These are phyloP conservation scores for Callaeas wilsoni DNA, from an alignment of 2,113 vertebrate genomes.

Conservation along the genomic window DNA sequence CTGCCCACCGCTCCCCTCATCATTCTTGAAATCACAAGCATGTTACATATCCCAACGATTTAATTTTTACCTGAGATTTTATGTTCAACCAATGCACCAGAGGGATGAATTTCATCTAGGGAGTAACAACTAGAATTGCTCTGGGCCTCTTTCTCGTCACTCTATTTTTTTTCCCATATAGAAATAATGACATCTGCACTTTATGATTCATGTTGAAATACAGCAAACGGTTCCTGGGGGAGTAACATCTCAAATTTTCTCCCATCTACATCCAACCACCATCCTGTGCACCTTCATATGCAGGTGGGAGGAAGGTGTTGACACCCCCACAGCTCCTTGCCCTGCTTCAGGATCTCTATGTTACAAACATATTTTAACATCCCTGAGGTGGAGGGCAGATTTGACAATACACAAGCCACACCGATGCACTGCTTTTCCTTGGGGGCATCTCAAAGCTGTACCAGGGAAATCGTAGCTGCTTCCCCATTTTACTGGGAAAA, in stretches of 20 bases:
- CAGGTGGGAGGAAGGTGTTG: neutral
- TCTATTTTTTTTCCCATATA: neutral
- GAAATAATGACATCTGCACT: neutral
- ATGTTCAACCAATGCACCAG: neutral
- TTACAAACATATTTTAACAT: neutral
- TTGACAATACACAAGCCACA: neutral
- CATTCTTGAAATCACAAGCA: neutral
- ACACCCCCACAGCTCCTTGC: neutral
- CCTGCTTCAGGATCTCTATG: neutral
- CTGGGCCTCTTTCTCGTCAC: neutral
- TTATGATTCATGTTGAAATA: neutral
- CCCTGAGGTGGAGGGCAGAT: neutral
- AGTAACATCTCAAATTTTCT: neutral
- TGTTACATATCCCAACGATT: neutral
- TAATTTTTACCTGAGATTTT: neutral
- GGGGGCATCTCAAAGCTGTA: accelerated
- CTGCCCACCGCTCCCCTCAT: accelerated
- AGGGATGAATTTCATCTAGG: neutral
- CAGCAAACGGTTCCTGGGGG: accelerated
- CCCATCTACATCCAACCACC: neutral
- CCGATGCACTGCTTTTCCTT: accelerated
- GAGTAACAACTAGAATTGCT: neutral
- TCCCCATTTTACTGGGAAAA: neutral
- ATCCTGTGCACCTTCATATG: neutral
- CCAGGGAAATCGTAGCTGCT: neutral